Evolutionary conservation across 2,888 invertebrate genomes (phyloP).

Genomic region (Acrobasis consociella): DNA sequence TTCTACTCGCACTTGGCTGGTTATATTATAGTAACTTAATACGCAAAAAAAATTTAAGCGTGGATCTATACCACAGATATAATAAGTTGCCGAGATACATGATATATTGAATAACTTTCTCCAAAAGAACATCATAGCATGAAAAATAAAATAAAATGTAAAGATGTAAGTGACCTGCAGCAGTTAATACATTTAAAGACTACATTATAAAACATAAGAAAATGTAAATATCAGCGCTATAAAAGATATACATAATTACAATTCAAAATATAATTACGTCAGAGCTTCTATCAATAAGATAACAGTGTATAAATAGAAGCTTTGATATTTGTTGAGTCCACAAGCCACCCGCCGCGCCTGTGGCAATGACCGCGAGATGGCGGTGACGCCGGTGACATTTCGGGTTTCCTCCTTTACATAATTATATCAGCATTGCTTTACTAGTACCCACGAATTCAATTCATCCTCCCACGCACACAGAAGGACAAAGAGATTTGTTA

Average conservation of each 20-base stretch:
- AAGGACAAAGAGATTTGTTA: not conserved
- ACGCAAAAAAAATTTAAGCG: too few relatives aligned
- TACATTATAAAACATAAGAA: too few relatives aligned
- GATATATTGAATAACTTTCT: too few relatives aligned
- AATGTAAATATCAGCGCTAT: too few relatives aligned
- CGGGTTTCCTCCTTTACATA: constrained; percentile 29
- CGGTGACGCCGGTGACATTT: constrained; percentile 40
- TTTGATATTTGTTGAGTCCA: constrained; percentile 5
- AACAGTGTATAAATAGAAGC: constrained; percentile 11
- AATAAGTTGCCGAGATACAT: too few relatives aligned
- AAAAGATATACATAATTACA: not conserved
- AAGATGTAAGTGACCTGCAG: too few relatives aligned
- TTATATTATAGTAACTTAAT: too few relatives aligned
- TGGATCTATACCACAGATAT: too few relatives aligned
- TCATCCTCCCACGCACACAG: not conserved
- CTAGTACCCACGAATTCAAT: not conserved
- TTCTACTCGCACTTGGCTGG: too few relatives aligned
- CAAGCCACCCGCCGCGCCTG: constrained; percentile 37
- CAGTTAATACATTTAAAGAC: too few relatives aligned
- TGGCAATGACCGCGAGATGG: constrained; percentile 46
- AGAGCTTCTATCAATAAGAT: constrained; percentile 7
- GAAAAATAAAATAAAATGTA: too few relatives aligned
- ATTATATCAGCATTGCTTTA: not conserved
- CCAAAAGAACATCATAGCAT: too few relatives aligned
- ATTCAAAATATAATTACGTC: constrained; percentile 1